These are phyloP conservation scores for Sinocyclocheilus anshuiensis DNA, from an alignment of 2,113 vertebrate species.

Conservation along the genomic window DNA sequence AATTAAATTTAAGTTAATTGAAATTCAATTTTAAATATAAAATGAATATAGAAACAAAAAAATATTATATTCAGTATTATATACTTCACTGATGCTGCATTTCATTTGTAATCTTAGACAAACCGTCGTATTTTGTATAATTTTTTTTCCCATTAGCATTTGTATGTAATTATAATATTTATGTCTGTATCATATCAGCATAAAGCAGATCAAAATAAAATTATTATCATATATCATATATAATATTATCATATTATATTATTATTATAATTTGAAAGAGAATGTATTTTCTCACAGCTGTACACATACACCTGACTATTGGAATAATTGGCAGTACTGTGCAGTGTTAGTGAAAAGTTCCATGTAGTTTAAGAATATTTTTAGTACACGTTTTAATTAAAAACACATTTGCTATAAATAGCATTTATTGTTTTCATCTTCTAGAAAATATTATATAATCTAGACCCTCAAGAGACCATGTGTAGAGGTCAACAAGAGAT, in stretches of 20 bases:
- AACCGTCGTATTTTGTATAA: not conserved
- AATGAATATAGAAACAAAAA: too few relatives aligned
- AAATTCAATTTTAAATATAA: too few relatives aligned
- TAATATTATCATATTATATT: too few relatives aligned
- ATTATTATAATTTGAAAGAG: too few relatives aligned
- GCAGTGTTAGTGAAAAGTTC: not conserved
- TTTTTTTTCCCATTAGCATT: not conserved
- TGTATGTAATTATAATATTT: not conserved
- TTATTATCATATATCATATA: too few relatives aligned
- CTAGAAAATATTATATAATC: not conserved
- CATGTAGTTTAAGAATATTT: not conserved
- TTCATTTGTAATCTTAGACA: not conserved
- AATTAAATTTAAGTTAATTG: too few relatives aligned
- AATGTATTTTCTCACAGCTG: not conserved
- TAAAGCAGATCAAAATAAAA: not conserved
- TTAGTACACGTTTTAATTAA: not conserved
- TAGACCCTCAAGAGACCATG: not conserved
- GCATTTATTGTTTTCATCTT: not conserved
- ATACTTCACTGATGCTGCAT: too few relatives aligned
- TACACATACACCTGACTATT: not conserved
- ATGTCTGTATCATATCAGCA: not conserved
- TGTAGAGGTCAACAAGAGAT: conserved; percentile 42
- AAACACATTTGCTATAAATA: not conserved
- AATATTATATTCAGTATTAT: too few relatives aligned
- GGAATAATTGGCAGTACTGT: not conserved